Evolutionary conservation across 2,113 vertebrate species (phyloP).

Genomic region (Philantomba maxwellii): DNA sequence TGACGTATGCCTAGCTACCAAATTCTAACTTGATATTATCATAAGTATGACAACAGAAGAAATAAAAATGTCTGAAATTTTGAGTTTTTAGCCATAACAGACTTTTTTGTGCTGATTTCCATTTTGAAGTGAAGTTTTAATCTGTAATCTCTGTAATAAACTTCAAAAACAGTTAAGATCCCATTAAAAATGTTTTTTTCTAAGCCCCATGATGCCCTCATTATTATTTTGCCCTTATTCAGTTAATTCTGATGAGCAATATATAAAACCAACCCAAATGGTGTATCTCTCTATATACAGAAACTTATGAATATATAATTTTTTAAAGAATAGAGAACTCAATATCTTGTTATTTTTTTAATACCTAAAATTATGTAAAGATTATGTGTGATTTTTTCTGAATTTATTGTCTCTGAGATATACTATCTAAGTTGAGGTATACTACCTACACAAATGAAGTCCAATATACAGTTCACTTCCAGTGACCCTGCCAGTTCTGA

Average conservation of each 20-base stretch:
- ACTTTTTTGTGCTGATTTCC: background rate
- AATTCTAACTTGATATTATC: background rate
- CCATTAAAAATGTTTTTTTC: background rate
- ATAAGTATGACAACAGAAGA: background rate
- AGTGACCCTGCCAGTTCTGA: constrained; percentile 42
- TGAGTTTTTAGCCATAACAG: background rate
- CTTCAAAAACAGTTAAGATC: background rate
- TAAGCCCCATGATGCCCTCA: background rate
- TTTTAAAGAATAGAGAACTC: background rate
- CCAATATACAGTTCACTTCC: background rate
- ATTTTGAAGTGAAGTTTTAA: background rate
- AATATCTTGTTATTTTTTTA: background rate
- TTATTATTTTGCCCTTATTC: background rate
- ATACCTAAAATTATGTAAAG: constrained; percentile 11
- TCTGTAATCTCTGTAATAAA: background rate
- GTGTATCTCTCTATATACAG: background rate
- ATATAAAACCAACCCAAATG: background rate
- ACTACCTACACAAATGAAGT: background rate
- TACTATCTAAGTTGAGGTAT: background rate
- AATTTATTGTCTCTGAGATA: background rate
- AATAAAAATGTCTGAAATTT: background rate
- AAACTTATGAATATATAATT: background rate
- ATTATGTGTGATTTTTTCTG: background rate
- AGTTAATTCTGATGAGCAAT: background rate
- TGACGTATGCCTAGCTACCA: background rate